phyloP scores from a whole-genome alignment of 2,888 invertebrate genomes.

The Steinernema hermaphroditum region DNA sequence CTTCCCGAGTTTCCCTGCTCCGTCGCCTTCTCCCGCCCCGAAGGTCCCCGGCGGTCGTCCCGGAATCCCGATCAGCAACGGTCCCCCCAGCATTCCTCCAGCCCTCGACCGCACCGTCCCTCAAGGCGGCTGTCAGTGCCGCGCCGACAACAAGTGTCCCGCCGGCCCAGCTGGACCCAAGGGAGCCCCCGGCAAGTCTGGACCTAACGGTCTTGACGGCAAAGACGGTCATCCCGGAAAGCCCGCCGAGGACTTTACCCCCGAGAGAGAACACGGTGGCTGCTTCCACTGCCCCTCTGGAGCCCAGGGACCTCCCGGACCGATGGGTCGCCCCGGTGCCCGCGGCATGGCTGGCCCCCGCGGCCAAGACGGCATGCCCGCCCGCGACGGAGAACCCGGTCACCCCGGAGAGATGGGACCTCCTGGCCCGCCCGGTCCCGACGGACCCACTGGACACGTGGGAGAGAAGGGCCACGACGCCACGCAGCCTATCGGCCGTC shows the following conservation, averaged over 20 bases:
- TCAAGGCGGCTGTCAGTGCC: conserved; percentile 1
- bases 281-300: conserved; percentile 56
- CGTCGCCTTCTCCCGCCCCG: neutral
- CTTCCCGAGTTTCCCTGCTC: neutral
- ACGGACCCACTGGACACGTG: conserved; percentile 56
- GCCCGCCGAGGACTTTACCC: conserved; percentile 52
- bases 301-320: conserved; percentile 51
- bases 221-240: conserved; percentile 54
- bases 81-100: conserved; percentile 12
- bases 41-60: conserved; percentile 14
- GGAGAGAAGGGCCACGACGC: conserved; percentile 60
- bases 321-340: conserved; percentile 55
- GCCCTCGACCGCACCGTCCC: conserved; percentile 1
- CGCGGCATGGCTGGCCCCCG: conserved; percentile 53
- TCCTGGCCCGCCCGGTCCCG: conserved; percentile 53
- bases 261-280: conserved; percentile 48
- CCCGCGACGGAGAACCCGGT: conserved; percentile 56
- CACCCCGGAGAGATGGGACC: conserved; percentile 58
- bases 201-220: conserved; percentile 53
- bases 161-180: conserved; percentile 54
- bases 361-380: conserved; percentile 55
- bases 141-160: conserved; percentile 52
- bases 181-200: conserved; percentile 53
- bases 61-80: conserved; percentile 6
- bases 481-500: conserved; percentile 54